Evolutionary conservation across 2,797 vertebrate genomes (phyloP), one percentile per base, ranked within the genome.

Genomic region (Acanthurus lineatus): DNA sequence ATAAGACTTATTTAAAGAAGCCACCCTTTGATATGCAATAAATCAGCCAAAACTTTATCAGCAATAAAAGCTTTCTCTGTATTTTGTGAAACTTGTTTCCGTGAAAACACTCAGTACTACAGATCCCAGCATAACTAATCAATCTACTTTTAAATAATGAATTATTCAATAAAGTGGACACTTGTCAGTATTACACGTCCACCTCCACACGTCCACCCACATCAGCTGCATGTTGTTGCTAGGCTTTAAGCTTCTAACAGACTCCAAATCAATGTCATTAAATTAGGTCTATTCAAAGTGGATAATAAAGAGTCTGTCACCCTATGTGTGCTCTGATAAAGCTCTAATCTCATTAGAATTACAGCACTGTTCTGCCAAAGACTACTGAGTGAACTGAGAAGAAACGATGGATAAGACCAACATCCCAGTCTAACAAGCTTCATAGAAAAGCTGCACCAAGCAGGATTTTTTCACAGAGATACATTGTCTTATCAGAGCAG

Each of bases 261-360:
- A 74, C 82, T 87, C 79, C 77, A 65, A 78, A 91, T 90, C 83
- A 86, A 64, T 87, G 77, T 82, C 84, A 90, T 87, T 89, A 87
- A 89, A 88, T 83, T 51, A 76, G 60, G 44, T 88, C 83, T 87
- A 76, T 86, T 85, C 81, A 76, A 82, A 85, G 84, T 80, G 73
- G 85, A 86, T 90, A 87, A 90, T 90, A 83, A 90, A 90, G 86
- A 84, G 80, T 72, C 76, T 83, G 79, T 86, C 87, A 73, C 85
- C 65, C 83, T 57, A 63, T 58, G 81, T 80, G 79, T 77, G 84
- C 72, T 78, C 82, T 63, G 59, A 88, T 90, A 78, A 78, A 81
- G 51, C 81, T 80, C 56, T 81, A 72, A 89, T 91, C 88, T 85
- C 64, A 79, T 91, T 83, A 86, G 47, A 77, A 74, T 84, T 75